Percentiles rank a stretch among this genome's conserved stretches.
These are phyloP conservation scores for Gortyna flavago DNA, from an alignment of 2,888 invertebrate species.

Conservation along the genomic window DNA sequence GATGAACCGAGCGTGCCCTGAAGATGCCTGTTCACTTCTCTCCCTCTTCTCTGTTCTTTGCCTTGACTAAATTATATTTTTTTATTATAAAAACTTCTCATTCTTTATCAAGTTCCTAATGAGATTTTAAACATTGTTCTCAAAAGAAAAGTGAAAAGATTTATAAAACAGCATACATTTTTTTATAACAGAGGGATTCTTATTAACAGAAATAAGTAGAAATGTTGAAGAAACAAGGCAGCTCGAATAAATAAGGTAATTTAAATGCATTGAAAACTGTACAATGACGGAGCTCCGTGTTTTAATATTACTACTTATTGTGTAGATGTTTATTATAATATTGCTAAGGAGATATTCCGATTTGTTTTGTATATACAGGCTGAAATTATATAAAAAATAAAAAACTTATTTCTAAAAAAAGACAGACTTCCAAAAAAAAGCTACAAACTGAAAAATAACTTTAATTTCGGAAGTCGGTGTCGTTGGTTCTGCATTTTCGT, in stretches of 20 bases:
- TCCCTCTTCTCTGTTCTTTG: too few species aligned
- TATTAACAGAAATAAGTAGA: constrained; percentile 35
- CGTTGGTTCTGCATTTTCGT: too few species aligned
- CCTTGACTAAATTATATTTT: background rate
- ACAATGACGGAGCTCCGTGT: constrained; percentile 4
- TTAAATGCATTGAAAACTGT: constrained; percentile 47
- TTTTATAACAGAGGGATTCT: background rate
- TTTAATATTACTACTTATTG: constrained; percentile 11
- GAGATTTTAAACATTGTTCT: background rate
- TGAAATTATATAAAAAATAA: too few species aligned
- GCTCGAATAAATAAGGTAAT: constrained; percentile 45
- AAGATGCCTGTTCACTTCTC: too few species aligned
- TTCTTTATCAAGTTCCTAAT: background rate
- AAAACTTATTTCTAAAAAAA: too few species aligned
- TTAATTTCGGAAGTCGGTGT: too few species aligned
- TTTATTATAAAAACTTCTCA: background rate
- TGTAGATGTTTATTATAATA: background rate
- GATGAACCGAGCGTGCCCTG: too few species aligned
- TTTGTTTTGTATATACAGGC: background rate
- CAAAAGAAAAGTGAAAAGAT: constrained; percentile 10
- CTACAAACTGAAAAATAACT: too few species aligned
- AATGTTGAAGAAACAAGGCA: constrained; percentile 36
- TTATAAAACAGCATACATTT: constrained; percentile 14
- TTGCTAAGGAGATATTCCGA: background rate
- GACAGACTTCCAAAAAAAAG: too few species aligned